A percentile compares a stretch with the other conserved stretches of the same genome.
Evolutionary conservation across 2,888 invertebrate genomes (phyloP).

Genomic region (Folsomia candida): DNA sequence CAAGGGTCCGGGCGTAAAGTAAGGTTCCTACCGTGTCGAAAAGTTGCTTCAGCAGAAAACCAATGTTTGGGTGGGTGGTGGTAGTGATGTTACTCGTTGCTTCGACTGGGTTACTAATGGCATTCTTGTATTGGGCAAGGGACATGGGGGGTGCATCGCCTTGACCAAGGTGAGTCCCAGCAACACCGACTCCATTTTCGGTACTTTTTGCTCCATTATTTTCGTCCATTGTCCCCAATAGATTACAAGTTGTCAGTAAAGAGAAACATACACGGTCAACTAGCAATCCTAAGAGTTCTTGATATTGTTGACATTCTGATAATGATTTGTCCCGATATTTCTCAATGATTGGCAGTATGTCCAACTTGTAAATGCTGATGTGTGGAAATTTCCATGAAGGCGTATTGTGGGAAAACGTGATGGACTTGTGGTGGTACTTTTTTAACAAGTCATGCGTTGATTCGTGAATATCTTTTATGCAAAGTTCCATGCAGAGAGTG

Average conservation of each 20-base stretch:
- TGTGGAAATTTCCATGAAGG: constrained; percentile 43
- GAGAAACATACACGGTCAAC: constrained; percentile 39
- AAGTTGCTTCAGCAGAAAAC: neutral
- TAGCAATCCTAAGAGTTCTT: constrained; percentile 32
- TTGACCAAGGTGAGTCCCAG: neutral
- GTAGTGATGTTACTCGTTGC: neutral
- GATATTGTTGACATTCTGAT: constrained; percentile 24
- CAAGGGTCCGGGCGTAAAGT: neutral
- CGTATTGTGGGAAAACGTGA: constrained; percentile 10
- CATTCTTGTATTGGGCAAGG: neutral
- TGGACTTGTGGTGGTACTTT: constrained; percentile 2
- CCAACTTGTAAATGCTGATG: constrained; percentile 30
- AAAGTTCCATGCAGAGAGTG: constrained; percentile 34
- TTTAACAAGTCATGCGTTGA: constrained; percentile 23
- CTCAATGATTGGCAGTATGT: constrained; percentile 26
- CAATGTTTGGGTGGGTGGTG: no score
- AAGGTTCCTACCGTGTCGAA: neutral
- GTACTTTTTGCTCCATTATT: neutral
- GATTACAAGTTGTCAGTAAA: constrained; percentile 21
- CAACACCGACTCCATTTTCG: neutral
- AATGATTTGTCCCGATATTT: constrained; percentile 17
- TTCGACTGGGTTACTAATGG: neutral
- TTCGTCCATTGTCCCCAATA: neutral
- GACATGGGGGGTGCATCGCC: neutral
- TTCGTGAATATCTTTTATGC: constrained; percentile 33